phyloP scores from a whole-genome alignment of 92 coral and sea anemone genomes.

The Blastomussa wellsi region DNA sequence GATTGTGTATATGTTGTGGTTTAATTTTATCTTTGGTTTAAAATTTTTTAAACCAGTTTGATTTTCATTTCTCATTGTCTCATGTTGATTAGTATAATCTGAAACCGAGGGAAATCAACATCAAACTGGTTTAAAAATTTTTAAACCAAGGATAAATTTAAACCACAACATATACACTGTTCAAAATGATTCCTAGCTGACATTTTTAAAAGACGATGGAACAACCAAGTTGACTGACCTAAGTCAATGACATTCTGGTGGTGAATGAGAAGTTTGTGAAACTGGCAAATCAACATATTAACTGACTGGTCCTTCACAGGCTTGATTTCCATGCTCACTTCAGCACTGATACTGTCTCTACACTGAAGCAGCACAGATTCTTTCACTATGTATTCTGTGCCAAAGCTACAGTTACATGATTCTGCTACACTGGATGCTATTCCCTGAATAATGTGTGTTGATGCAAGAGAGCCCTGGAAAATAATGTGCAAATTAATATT shows the following conservation, averaged over 20 bases:
- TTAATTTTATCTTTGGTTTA: no score
- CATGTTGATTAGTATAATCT: no score
- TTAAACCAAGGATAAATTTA: no score
- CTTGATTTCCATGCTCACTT: slow-evolving; percentile 66
- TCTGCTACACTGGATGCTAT: slow-evolving; percentile 64
- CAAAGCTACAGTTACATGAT: slow-evolving; percentile 81
- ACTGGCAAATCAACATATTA: slow-evolving; percentile 64
- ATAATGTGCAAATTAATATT: background rate
- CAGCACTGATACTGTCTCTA: slow-evolving; percentile 80
- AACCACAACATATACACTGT: no score
- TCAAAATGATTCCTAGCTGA: background rate
- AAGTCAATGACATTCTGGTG: slow-evolving; percentile 75
- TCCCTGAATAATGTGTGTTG: slow-evolving; percentile 57
- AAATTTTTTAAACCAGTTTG: no score
- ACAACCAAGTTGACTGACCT: slow-evolving; percentile 51
- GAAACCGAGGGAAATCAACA: no score
- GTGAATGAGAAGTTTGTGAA: slow-evolving; percentile 55
- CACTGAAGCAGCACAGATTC: slow-evolving; percentile 67
- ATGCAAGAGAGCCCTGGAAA: slow-evolving; percentile 57
- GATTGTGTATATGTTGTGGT: no score
- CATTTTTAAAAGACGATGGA: no score
- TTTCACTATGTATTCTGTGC: slow-evolving; percentile 45
- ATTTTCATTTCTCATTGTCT: no score
- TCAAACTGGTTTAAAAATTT: no score
- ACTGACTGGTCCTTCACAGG: slow-evolving; percentile 48